These are phyloP conservation scores for Megalonaias nervosa DNA, from an alignment of 1,140 invertebrate genomes.

Conservation along the genomic window DNA sequence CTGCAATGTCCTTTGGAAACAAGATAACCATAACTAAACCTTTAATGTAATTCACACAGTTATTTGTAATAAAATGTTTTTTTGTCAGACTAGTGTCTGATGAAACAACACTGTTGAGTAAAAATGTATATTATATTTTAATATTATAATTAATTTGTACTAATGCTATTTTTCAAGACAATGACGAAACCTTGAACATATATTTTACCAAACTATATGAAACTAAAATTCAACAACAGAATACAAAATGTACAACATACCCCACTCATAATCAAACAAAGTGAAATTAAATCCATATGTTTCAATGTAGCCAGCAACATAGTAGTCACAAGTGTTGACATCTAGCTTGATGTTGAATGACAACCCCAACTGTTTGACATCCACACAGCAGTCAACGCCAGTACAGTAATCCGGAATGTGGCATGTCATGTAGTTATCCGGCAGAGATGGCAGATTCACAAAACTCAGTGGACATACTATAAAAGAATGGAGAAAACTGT, in stretches of 20 bases:
- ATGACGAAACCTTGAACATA: too few species aligned
- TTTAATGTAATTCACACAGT: too few species aligned
- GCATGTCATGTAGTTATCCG: slow-evolving; percentile 28
- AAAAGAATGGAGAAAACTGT: slow-evolving; percentile 12
- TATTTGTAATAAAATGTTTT: too few species aligned
- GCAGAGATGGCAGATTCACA: slow-evolving; percentile 31
- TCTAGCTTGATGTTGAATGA: slow-evolving; percentile 31
- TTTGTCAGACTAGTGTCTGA: too few species aligned
- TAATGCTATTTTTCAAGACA: too few species aligned
- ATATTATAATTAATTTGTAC: too few species aligned
- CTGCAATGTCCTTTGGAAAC: too few species aligned
- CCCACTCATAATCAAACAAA: slow-evolving; percentile 46
- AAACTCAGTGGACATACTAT: slow-evolving; percentile 42
- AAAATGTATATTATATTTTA: too few species aligned
- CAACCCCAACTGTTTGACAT: slow-evolving; percentile 21
- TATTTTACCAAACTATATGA: too few species aligned
- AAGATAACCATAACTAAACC: too few species aligned
- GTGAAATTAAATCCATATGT: slow-evolving; percentile 29
- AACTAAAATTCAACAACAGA: too few species aligned
- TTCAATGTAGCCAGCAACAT: slow-evolving; percentile 40
- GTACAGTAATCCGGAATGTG: slow-evolving; percentile 44
- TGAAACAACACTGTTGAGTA: too few species aligned
- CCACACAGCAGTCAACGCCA: slow-evolving; percentile 44
- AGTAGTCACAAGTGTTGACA: slow-evolving; percentile 40
- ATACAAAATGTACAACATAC: slow-evolving; percentile 19